Percentiles rank a stretch among this genome's conserved stretches.
Conservation (phyloP, 2,797 vertebrate species). For the Natrix natrix region DNA sequence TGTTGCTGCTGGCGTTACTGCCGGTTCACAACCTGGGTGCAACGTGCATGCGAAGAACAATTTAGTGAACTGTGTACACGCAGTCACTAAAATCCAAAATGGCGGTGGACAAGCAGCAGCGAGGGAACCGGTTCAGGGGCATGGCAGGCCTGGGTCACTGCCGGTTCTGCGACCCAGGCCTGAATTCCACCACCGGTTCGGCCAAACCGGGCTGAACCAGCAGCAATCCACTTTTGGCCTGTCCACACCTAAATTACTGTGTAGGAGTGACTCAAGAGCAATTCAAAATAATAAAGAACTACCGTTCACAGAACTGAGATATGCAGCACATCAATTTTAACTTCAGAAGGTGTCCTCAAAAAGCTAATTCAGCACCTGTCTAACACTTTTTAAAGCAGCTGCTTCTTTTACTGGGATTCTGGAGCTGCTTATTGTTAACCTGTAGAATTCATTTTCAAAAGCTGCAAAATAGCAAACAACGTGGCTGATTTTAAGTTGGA, state of each 20-base stretch:
- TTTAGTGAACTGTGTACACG: too few relatives aligned
- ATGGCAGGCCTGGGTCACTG: too few relatives aligned
- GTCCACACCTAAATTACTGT: not conserved
- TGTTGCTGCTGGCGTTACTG: too few relatives aligned
- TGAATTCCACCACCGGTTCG: too few relatives aligned
- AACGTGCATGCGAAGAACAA: too few relatives aligned
- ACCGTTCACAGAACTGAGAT: not conserved
- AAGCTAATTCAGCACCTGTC: not conserved
- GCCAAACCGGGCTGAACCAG: too few relatives aligned
- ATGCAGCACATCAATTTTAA: not conserved
- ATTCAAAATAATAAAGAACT: not conserved
- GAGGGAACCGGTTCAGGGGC: too few relatives aligned
- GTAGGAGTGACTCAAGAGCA: not conserved
- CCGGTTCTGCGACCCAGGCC: too few relatives aligned
- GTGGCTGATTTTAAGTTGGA: not conserved
- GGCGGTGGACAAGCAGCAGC: too few relatives aligned
- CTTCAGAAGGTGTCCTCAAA: not conserved
- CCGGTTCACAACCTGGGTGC: too few relatives aligned
- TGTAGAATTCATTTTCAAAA: not conserved
- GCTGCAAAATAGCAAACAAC: not conserved
- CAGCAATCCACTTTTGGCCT: not conserved
- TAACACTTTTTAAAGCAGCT: not conserved
- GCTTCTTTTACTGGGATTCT: not conserved
- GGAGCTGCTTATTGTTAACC: not conserved
- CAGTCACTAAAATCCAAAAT: too few relatives aligned